A percentile compares a stretch with the other conserved stretches of the same genome.
These are phyloP conservation scores for Lates calcarifer DNA, from an alignment of 2,113 vertebrate species.

Conservation along the genomic window DNA sequence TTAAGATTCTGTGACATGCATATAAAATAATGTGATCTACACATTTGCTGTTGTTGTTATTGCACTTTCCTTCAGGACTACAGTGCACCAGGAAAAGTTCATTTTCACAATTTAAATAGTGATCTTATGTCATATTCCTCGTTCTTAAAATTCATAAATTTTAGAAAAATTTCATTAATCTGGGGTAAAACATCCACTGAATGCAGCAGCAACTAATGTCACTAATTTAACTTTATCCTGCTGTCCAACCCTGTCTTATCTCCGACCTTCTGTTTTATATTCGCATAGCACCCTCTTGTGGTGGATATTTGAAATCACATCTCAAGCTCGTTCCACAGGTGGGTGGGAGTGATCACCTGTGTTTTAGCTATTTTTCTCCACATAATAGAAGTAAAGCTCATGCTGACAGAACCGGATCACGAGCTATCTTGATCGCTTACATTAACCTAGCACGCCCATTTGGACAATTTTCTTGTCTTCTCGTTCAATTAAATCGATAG, in stretches of 20 bases:
- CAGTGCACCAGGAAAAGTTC: neutral
- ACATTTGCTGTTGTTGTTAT: neutral
- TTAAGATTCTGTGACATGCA: neutral
- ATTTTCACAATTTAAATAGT: neutral
- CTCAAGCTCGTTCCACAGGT: conserved; percentile 48
- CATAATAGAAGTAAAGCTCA: neutral
- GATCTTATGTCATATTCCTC: neutral
- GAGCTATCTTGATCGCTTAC: neutral
- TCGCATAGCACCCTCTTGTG: conserved; percentile 67
- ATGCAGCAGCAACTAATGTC: neutral
- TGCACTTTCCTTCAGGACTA: neutral
- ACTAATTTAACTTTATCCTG: neutral
- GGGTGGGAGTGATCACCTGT: neutral
- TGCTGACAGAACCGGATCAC: neutral
- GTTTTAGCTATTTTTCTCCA: neutral
- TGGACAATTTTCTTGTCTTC: neutral
- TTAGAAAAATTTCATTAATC: no score
- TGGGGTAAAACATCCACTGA: neutral
- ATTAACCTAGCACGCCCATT: neutral
- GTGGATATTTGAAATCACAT: conserved; percentile 49
- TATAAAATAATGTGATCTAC: neutral
- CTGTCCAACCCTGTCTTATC: neutral
- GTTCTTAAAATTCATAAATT: neutral
- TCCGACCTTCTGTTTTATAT: neutral
- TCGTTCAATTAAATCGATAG: neutral